These are phyloP conservation scores for Salvator merianae DNA, from an alignment of 2,113 vertebrate genomes.

Conservation along the genomic window DNA sequence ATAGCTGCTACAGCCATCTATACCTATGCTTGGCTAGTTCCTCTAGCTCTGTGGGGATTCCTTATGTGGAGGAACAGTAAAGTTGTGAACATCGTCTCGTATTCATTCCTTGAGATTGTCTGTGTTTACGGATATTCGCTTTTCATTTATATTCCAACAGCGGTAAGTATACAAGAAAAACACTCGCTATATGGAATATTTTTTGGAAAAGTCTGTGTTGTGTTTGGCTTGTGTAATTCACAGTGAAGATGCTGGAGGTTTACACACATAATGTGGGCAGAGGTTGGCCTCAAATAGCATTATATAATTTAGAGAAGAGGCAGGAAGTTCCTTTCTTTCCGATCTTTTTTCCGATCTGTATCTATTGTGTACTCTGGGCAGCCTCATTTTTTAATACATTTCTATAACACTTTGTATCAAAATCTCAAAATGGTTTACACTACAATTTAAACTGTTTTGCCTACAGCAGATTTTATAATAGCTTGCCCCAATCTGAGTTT, in stretches of 20 bases:
- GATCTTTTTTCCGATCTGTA: background rate
- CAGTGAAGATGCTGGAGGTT: background rate
- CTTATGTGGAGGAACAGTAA: conserved; percentile 93
- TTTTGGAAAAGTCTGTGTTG: background rate
- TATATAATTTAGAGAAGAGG: background rate
- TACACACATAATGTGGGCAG: background rate
- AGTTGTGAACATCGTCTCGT: conserved; percentile 90
- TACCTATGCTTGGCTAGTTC: conserved; percentile 92
- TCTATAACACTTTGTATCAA: background rate
- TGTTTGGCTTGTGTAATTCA: background rate
- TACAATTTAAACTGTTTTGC: no score
- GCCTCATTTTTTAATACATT: no score
- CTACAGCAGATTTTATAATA: no score
- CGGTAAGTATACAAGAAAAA: conserved; percentile 76
- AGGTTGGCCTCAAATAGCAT: background rate
- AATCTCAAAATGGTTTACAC: no score
- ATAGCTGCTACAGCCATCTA: conserved; percentile 94
- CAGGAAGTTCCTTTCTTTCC: background rate
- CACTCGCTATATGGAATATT: background rate
- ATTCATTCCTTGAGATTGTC: conserved; percentile 94
- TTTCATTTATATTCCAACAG: conserved; percentile 92
- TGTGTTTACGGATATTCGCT: conserved; percentile 97
- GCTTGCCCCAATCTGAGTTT: no score
- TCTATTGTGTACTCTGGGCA: background rate
- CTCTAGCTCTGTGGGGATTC: conserved; percentile 92